A percentile compares a stretch with the other conserved stretches of the same genome.
Conservation (phyloP, 2,797 vertebrate genomes). For the Crax fasciolata region DNA sequence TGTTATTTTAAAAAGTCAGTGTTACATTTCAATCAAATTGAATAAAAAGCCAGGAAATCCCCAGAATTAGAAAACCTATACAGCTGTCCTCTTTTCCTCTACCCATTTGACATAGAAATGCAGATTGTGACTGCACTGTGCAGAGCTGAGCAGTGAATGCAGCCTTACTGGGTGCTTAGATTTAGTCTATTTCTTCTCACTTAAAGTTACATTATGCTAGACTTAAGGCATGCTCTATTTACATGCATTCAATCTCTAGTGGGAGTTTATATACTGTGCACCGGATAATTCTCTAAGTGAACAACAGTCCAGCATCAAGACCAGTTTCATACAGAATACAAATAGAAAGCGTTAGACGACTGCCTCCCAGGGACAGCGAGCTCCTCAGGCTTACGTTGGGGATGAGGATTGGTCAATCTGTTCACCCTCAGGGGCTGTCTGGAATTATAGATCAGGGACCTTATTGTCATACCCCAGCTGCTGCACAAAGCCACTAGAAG, state of each 20-base stretch:
- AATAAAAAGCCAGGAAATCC: constrained; percentile 63
- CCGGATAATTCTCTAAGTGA: constrained; percentile 68
- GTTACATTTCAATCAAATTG: constrained; percentile 42
- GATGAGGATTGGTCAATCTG: constrained; percentile 75
- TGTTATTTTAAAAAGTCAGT: constrained; percentile 14
- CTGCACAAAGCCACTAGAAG: constrained; percentile 87
- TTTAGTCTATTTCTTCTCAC: constrained; percentile 68
- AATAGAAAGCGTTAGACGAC: constrained; percentile 78
- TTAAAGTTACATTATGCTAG: constrained; percentile 76
- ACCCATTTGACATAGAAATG: constrained; percentile 56
- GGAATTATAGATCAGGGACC: constrained; percentile 90
- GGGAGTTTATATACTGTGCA: constrained; percentile 77
- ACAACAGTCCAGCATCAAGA: constrained; percentile 70
- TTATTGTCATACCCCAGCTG: constrained; percentile 91
- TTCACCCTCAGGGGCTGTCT: constrained; percentile 81
- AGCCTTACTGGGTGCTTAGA: constrained; percentile 60
- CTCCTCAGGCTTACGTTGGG: constrained; percentile 69
- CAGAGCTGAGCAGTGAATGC: constrained; percentile 37
- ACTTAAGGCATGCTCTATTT: constrained; percentile 75
- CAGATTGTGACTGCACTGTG: constrained; percentile 56
- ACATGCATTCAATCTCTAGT: constrained; percentile 73
- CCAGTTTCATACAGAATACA: constrained; percentile 81
- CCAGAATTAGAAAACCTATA: constrained; percentile 51
- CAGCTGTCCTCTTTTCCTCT: constrained; percentile 44
- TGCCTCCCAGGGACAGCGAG: constrained; percentile 74